Conservation (phyloP, 2,797 vertebrate genomes). For the Sebastes itinus region DNA sequence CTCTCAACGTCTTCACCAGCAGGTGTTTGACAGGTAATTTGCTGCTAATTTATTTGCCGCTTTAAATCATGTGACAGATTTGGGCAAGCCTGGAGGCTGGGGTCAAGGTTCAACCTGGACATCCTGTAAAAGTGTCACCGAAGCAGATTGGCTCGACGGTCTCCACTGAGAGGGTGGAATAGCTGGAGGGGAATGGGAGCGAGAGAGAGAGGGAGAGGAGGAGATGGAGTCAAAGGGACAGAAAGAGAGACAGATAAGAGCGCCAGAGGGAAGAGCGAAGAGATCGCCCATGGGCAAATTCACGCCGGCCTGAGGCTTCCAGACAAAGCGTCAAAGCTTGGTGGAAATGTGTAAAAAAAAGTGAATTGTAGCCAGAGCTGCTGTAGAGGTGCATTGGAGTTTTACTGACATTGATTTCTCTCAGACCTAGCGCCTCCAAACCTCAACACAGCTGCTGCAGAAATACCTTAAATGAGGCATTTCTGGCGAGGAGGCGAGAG, state of each 20-base stretch:
- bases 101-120: constrained; percentile 72
- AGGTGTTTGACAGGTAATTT: constrained; percentile 79
- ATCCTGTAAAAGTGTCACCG: constrained; percentile 72
- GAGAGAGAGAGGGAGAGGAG: not conserved
- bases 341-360: constrained; percentile 43
- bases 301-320: constrained; percentile 44
- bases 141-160: constrained; percentile 66
- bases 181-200: constrained; percentile 36
- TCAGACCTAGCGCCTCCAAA: constrained; percentile 6
- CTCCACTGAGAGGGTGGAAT: constrained; percentile 44
- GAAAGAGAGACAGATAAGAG: constrained; percentile 39
- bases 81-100: constrained; percentile 31
- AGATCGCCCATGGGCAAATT: constrained; percentile 59
- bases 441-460: constrained; percentile 1
- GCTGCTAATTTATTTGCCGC: constrained; percentile 71
- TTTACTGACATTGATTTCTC: constrained; percentile 32
- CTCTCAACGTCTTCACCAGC: constrained; percentile 52
- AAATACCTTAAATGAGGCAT: constrained; percentile 23
- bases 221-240: constrained; percentile 39
- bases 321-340: constrained; percentile 49
- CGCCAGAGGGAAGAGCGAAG: constrained; percentile 6
- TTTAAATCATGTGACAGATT: constrained; percentile 68
- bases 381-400: constrained; percentile 8
- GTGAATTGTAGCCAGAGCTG: constrained; percentile 16
- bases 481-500: not conserved